Percentiles rank a stretch among this genome's conserved stretches.
phyloP scores from a whole-genome alignment of 2,888 invertebrate genomes.

The Cryptocheilus praepositus region DNA sequence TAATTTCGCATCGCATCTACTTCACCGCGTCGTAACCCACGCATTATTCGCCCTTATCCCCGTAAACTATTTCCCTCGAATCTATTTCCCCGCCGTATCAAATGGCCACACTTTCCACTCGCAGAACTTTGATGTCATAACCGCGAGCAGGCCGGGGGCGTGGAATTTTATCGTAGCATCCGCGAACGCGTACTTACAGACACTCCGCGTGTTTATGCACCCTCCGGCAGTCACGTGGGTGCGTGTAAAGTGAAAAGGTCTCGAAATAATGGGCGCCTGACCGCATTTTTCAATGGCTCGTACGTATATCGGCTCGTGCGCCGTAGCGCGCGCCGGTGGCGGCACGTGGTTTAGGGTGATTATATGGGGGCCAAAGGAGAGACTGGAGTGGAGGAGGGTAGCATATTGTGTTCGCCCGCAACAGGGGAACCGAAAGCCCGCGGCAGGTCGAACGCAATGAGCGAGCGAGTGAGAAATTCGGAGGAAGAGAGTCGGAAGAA shows the following conservation, averaged over 20 bases:
- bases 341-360: constrained; percentile 69
- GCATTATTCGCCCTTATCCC: too few relatives aligned
- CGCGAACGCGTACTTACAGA: constrained; percentile 4
- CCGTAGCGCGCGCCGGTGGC: constrained; percentile 24
- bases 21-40: too few relatives aligned
- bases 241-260: constrained; percentile 49
- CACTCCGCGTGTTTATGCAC: background rate
- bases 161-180: background rate
- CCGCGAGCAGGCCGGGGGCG: too few relatives aligned
- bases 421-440: constrained; percentile 15
- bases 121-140: too few relatives aligned
- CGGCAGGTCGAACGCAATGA: constrained; percentile 20
- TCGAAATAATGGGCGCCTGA: constrained; percentile 58
- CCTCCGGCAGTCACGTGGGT: constrained; percentile 15
- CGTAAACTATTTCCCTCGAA: too few relatives aligned
- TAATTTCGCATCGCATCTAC: too few relatives aligned
- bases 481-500: constrained; percentile 16
- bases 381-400: constrained; percentile 26
- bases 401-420: constrained; percentile 10
- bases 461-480: background rate
- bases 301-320: constrained; percentile 41
- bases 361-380: constrained; percentile 56
- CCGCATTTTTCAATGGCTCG: constrained; percentile 61
- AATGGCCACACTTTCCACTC: too few relatives aligned
- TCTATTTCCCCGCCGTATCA: too few relatives aligned